phyloP scores from a whole-genome alignment of 2,797 vertebrate species.

The Lepus townsendii region DNA sequence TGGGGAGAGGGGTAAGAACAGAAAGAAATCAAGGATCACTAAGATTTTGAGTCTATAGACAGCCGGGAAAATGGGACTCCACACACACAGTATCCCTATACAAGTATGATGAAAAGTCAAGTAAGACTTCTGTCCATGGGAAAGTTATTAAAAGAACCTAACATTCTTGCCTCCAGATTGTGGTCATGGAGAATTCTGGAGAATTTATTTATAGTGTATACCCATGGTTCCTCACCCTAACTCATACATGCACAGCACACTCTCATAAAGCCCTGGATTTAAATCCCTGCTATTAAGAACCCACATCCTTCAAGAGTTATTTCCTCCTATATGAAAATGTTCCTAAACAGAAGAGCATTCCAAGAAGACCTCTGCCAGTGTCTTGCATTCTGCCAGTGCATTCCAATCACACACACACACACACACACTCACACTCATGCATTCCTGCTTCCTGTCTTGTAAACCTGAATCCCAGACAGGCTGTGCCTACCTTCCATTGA shows the following conservation, averaged over 20 bases:
- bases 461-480: conserved; percentile 50
- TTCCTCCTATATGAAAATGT: conserved; percentile 46
- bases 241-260: not conserved
- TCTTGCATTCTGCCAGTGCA: not conserved
- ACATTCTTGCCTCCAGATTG: conserved; percentile 43
- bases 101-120: conserved; percentile 46
- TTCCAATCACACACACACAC: not conserved
- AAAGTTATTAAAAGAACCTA: conserved; percentile 65
- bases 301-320: not conserved
- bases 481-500: not conserved
- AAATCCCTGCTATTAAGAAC: conserved; percentile 20
- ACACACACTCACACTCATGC: not conserved
- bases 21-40: not conserved
- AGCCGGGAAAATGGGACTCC: not conserved
- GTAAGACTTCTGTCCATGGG: not conserved
- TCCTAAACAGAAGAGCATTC: conserved; percentile 56
- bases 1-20: not conserved
- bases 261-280: conserved; percentile 19
- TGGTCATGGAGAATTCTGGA: conserved; percentile 40
- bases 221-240: not conserved
- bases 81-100: not conserved
- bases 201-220: conserved; percentile 40
- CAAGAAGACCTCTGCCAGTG: not conserved
- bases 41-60: not conserved
- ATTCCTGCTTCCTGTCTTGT: not conserved